Evolutionary conservation across 2,888 invertebrate genomes (phyloP).

Genomic region (Chymomyza fuscimana): DNA sequence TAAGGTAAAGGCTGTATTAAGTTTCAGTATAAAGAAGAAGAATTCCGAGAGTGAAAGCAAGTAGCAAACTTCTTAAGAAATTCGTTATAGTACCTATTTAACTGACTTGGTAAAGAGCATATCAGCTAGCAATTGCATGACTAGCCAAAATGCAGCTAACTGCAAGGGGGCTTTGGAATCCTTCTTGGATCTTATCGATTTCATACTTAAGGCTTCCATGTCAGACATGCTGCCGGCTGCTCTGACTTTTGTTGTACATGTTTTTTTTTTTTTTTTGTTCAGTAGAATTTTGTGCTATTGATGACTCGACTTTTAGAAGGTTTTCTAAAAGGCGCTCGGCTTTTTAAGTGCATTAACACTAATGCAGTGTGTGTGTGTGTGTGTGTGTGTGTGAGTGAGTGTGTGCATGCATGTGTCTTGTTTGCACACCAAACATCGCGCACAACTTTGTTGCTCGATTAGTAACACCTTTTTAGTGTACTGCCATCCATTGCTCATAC

Average conservation of each 20-base stretch:
- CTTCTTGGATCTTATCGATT: slow-evolving; percentile 55
- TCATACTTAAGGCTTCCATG: slow-evolving; percentile 42
- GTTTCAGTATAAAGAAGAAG: not conserved
- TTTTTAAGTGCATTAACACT: slow-evolving; percentile 10
- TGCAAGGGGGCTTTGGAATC: not conserved
- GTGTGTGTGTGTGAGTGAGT: not conserved
- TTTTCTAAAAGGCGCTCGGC: slow-evolving; percentile 24
- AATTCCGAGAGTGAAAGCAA: not conserved
- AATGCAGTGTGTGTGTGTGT: not conserved
- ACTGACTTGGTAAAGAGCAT: not conserved
- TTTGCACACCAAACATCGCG: slow-evolving; percentile 22
- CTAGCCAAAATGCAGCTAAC: not conserved
- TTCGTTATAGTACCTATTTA: too few relatives aligned
- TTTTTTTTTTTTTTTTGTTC: not conserved
- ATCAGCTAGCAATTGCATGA: not conserved
- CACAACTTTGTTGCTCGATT: not conserved
- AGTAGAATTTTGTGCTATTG: slow-evolving; percentile 29
- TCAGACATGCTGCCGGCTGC: slow-evolving; percentile 32
- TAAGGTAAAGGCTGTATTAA: too few relatives aligned
- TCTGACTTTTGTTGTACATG: not conserved
- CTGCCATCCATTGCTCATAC: slow-evolving; percentile 28
- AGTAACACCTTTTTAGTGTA: slow-evolving; percentile 14
- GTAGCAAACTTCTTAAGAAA: not conserved
- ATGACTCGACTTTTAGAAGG: slow-evolving; percentile 48
- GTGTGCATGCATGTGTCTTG: slow-evolving; percentile 3